A percentile compares a stretch with the other conserved stretches of the same genome.
Evolutionary conservation across 1,140 invertebrate species (phyloP).

Genomic region (Aphelinus certus): DNA sequence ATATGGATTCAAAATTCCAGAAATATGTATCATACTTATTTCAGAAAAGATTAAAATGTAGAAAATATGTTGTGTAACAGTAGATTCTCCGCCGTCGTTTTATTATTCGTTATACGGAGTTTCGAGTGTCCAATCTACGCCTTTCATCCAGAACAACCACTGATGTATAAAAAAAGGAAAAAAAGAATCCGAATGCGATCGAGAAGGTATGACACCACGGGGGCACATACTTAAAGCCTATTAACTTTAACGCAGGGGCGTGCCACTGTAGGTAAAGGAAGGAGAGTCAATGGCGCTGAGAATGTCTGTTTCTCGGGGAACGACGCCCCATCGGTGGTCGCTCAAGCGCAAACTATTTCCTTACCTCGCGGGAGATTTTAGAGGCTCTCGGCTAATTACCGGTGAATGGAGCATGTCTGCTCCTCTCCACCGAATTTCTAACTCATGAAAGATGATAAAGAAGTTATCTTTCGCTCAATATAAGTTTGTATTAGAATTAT

Average conservation of each 20-base stretch:
- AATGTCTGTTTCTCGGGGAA: conserved; percentile 12
- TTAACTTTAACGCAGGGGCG: conserved; percentile 14
- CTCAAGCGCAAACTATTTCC: conserved; percentile 11
- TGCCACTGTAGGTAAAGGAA: neutral
- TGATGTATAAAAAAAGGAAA: neutral
- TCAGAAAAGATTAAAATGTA: no score
- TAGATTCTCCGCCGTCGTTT: no score
- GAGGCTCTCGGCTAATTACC: conserved; percentile 25
- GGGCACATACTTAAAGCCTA: neutral
- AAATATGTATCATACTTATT: no score
- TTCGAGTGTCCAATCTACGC: no score
- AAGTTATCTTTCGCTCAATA: no score
- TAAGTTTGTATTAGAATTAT: no score
- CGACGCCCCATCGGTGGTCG: conserved; percentile 2
- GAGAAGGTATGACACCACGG: neutral
- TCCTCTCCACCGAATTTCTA: no score
- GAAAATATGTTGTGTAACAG: no score
- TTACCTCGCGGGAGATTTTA: conserved; percentile 1
- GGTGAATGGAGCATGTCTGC: neutral
- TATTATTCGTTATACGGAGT: no score
- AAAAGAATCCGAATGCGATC: neutral
- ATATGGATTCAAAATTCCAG: no score
- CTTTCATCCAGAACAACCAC: no score
- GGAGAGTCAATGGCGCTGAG: neutral
- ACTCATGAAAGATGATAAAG: no score